phyloP scores from a whole-genome alignment of 2,113 vertebrate species.

The Oreotragus oreotragus region DNA sequence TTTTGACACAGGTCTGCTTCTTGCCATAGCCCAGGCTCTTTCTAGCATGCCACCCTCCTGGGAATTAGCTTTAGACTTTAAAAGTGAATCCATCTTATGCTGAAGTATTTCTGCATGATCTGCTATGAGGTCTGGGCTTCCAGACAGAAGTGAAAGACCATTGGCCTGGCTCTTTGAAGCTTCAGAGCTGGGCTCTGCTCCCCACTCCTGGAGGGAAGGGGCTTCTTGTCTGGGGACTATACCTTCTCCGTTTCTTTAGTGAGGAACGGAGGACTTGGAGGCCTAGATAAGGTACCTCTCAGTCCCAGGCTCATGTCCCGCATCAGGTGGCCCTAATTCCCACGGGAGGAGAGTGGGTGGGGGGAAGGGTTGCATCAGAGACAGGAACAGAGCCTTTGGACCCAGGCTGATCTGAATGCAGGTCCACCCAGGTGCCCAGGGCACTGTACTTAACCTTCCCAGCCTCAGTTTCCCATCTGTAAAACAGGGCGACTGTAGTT shows the following conservation, averaged over 20 bases:
- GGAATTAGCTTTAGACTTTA: neutral
- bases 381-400: neutral
- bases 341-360: neutral
- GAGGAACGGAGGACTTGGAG: neutral
- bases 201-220: neutral
- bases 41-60: neutral
- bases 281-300: neutral
- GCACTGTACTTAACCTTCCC: neutral
- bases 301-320: neutral
- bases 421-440: neutral
- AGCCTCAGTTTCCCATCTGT: neutral
- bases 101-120: neutral
- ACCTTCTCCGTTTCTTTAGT: neutral
- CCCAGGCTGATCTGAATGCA: fast-evolving
- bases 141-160: neutral
- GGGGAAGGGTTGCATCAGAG: neutral
- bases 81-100: neutral
- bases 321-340: neutral
- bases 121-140: neutral
- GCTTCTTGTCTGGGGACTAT: neutral
- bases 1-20: neutral
- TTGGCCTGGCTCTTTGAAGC: neutral
- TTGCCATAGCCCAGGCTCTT: neutral
- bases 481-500: neutral
- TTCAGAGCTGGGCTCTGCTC: neutral